Percentiles rank a stretch among this genome's conserved stretches.
phyloP scores from a whole-genome alignment of 2,113 vertebrate genomes.

The Perccottus glenii region DNA sequence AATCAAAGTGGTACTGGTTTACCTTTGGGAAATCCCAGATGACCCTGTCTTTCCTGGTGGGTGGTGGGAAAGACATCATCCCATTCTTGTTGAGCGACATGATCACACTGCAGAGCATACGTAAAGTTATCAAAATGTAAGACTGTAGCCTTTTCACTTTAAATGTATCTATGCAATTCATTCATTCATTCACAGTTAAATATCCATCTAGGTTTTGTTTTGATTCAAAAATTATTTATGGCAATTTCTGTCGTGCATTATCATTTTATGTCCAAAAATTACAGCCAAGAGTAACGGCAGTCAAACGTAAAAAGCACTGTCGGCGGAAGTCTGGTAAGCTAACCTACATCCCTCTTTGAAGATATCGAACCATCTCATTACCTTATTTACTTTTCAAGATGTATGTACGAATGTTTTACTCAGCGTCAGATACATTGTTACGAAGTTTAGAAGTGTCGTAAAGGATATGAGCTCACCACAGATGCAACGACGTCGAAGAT shows the following conservation, averaged over 20 bases:
- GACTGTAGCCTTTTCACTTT: background rate
- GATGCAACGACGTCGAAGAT: background rate
- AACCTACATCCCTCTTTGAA: background rate
- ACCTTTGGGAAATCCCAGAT: slow-evolving; percentile 88
- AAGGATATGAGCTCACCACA: background rate
- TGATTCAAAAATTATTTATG: too few species aligned
- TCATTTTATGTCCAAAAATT: too few species aligned
- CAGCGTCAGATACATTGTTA: background rate
- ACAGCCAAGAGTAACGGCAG: too few species aligned
- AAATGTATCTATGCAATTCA: too few species aligned
- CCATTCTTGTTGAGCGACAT: slow-evolving; percentile 70
- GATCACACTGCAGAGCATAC: slow-evolving; percentile 10
- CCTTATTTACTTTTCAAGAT: background rate
- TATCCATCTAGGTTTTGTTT: too few species aligned
- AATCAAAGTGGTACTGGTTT: slow-evolving; percentile 3
- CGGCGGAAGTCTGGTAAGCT: background rate
- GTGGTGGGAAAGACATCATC: slow-evolving; percentile 66
- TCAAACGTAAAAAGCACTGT: too few species aligned
- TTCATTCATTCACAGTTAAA: too few species aligned
- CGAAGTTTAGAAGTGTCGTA: background rate
- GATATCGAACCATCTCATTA: background rate
- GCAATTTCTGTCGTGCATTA: too few species aligned
- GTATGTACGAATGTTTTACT: background rate
- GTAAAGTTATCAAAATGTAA: background rate
- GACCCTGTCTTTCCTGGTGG: slow-evolving; percentile 82